Base-by-base conservation (phyloP, 37 sponge, comb jelly and placozoan species). In the Halisarca cf. caerulea region DNA sequence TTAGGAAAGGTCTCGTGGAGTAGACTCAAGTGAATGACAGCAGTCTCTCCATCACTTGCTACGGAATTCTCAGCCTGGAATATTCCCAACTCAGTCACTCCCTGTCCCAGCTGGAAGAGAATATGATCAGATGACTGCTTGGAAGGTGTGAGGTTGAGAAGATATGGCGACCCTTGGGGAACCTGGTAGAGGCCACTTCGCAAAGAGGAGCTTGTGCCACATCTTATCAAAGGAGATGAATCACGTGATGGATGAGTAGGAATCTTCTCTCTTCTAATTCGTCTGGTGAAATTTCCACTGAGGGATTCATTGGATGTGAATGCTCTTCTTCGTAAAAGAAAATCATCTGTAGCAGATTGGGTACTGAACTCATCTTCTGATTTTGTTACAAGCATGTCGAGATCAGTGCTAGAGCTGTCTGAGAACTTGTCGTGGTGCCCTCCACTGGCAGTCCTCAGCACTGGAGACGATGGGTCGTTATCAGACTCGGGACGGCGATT, bases 21-120 rank as follows among this genome's bases (percentile, higher is more conserved):
- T 20, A 37, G 0, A 25, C 36, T 33, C 25, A 74, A 24, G 6
- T 74, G 77, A 20, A 74, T 39, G 3, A 40, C 42, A 5, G 77
- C 21, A 25, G 77, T 44, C 17, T 40, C 77, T n/a, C 36, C 77
- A 40, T 35, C 42, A 24, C 11, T 41, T 3, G 42, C 25, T 3
- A 37, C 24, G 2, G 77, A 74, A 43, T 15, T 15, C 0, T 74
- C 77, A 5, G 7, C 9, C 9, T 18, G 77, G 6, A 74, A 74
- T 74, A 74, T 74, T 39, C 77, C 77, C 21, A 74, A 21, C 25
- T 74, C 42, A 23, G 77, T 74, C 1, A 40, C 24, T 24, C 45
- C 24, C 24, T 42, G 77, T n/a, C 77, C 77, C 42, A 74, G 77
- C 36, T 74, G 77, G 45, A 74, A 74, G 25, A 74, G 77, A 24